Percentiles rank a stretch among this genome's conserved stretches.
Conservation (phyloP, 2,888 invertebrate genomes). For the Tiliacea aurago region DNA sequence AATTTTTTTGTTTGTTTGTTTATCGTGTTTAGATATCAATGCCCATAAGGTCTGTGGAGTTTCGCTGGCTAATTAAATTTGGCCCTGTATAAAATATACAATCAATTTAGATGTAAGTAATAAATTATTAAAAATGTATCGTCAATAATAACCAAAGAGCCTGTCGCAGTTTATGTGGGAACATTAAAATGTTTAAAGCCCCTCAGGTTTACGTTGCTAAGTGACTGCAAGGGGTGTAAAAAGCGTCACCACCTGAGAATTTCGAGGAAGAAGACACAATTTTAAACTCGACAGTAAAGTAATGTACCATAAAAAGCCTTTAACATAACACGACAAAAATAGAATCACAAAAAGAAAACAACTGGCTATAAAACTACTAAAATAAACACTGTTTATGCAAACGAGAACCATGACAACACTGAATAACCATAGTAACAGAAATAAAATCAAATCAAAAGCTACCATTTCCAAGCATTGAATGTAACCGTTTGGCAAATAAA, state of each 20-base stretch:
- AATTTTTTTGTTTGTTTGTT: too few relatives aligned
- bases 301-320: conserved; percentile 1
- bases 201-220: conserved; percentile 59
- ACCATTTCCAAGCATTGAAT: conserved; percentile 23
- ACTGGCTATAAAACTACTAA: not conserved
- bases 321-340: not conserved
- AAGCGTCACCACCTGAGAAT: conserved; percentile 57
- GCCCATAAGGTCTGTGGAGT: too few relatives aligned
- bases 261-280: conserved; percentile 47
- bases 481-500: conserved; percentile 59
- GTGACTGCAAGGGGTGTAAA: conserved; percentile 62
- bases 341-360: not conserved
- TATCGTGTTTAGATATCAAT: too few relatives aligned
- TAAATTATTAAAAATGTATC: conserved; percentile 5
- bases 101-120: not conserved
- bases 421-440: conserved; percentile 11
- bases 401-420: conserved; percentile 22
- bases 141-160: conserved; percentile 30
- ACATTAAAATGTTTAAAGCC: conserved; percentile 52
- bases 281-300: conserved; percentile 23
- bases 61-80: too few relatives aligned
- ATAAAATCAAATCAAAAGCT: conserved; percentile 32
- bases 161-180: conserved; percentile 37
- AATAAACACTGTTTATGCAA: conserved; percentile 11
- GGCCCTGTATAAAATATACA: too few relatives aligned